Conservation (phyloP, 1,140 invertebrate species). For the Homarus americanus region DNA sequence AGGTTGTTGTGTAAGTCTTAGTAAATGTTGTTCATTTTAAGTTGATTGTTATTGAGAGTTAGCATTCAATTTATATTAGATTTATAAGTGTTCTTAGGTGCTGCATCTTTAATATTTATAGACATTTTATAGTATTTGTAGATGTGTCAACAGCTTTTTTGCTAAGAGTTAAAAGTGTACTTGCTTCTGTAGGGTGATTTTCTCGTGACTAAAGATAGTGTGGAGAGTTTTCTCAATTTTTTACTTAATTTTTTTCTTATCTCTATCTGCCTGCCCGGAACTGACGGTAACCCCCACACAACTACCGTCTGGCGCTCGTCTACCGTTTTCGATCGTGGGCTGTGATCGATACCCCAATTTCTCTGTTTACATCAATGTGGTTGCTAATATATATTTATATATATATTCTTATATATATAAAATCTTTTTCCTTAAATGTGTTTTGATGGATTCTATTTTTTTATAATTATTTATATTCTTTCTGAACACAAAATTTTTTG, state of each 20-base stretch:
- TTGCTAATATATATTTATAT: conserved; percentile 39
- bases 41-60: neutral
- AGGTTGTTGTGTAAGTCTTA: neutral
- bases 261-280: conserved; percentile 63
- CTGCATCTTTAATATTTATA: neutral
- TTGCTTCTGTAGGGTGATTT: conserved; percentile 39
- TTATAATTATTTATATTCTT: neutral
- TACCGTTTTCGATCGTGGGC: conserved; percentile 39
- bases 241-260: conserved; percentile 65
- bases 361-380: conserved; percentile 49
- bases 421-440: conserved; percentile 15
- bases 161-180: neutral
- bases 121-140: conserved; percentile 27
- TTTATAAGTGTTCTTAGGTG: conserved; percentile 18
- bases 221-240: conserved; percentile 35
- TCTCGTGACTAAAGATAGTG: conserved; percentile 13
- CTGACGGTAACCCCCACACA: conserved; percentile 58
- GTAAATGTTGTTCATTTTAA: conserved; percentile 2
- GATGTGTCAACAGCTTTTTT: conserved; percentile 10
- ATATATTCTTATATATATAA: conserved; percentile 58
- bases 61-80: neutral
- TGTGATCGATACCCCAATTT: conserved; percentile 40
- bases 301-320: conserved; percentile 43
- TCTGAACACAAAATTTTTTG: conserved; percentile 13
- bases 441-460: conserved; percentile 30